phyloP scores from a whole-genome alignment of 2,888 invertebrate genomes.

The Euzophera pinguis region DNA sequence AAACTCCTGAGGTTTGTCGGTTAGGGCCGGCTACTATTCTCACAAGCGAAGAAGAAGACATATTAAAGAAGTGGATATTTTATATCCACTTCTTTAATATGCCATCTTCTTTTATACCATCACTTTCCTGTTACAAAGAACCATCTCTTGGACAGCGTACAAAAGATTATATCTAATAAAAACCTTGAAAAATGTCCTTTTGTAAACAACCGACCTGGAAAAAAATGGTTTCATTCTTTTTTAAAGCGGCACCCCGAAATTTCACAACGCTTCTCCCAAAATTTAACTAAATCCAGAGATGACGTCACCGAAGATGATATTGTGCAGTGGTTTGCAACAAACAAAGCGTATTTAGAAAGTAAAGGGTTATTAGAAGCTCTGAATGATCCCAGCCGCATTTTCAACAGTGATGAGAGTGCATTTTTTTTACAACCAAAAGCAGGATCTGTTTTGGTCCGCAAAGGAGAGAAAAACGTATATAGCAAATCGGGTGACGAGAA shows the following conservation, averaged over 20 bases:
- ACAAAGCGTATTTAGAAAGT: too few species aligned
- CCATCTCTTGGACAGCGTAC: too few species aligned
- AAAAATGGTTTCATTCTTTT: not conserved
- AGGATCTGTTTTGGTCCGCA: not conserved
- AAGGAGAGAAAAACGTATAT: not conserved
- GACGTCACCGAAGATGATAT: too few species aligned
- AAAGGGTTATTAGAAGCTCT: not conserved
- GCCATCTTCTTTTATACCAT: too few species aligned
- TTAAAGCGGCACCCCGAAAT: not conserved
- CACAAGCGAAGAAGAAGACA: not conserved
- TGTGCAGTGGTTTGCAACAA: too few species aligned
- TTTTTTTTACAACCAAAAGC: not conserved
- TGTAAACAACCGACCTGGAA: not conserved
- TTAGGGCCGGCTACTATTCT: not conserved
- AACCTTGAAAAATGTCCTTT: not conserved
- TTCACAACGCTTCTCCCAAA: not conserved
- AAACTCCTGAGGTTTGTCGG: not conserved
- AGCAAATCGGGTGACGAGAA: constrained; percentile 1
- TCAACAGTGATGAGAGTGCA: not conserved
- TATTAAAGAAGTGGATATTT: not conserved
- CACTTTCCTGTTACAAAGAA: too few species aligned
- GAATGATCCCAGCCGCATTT: not conserved
- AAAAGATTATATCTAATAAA: not conserved
- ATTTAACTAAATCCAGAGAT: too few species aligned
- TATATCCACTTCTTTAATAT: not conserved